Conservation (phyloP, 2,797 vertebrate species). For the Uromys caudimaculatus region DNA sequence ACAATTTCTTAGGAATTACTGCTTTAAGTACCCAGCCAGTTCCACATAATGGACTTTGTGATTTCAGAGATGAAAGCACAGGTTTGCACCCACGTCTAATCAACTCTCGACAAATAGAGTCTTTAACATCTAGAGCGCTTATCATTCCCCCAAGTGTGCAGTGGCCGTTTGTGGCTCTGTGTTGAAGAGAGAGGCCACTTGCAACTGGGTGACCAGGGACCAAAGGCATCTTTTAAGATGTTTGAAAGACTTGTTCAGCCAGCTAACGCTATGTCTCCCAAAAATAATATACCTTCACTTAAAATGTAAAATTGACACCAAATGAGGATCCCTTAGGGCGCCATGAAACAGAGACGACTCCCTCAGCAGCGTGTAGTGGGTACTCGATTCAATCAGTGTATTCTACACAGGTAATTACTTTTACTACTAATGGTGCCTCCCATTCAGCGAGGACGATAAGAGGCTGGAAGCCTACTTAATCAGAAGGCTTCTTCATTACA, state of each 20-base stretch:
- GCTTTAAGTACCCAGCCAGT: slow-evolving; percentile 6
- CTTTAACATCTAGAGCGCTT: slow-evolving; percentile 25
- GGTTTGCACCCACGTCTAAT: slow-evolving; percentile 2
- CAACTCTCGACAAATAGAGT: slow-evolving; percentile 49
- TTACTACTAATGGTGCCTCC: slow-evolving; percentile 95
- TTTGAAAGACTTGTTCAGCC: slow-evolving; percentile 74
- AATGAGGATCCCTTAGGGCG: slow-evolving; percentile 83
- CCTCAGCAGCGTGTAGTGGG: slow-evolving; percentile 87
- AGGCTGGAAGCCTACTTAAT: slow-evolving; percentile 94
- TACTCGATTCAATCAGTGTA: slow-evolving; percentile 90
- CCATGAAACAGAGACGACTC: slow-evolving; percentile 82
- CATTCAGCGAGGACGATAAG: slow-evolving; percentile 90
- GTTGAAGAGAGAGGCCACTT: slow-evolving; percentile 59
- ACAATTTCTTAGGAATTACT: slow-evolving; percentile 70
- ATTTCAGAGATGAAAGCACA: slow-evolving; percentile 60
- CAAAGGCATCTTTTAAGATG: slow-evolving; percentile 69
- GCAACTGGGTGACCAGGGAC: slow-evolving; percentile 60
- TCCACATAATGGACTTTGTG: slow-evolving; percentile 40
- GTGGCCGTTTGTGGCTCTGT: background rate
- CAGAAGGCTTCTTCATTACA: slow-evolving; percentile 94
- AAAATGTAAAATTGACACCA: slow-evolving; percentile 85
- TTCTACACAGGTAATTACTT: slow-evolving; percentile 93
- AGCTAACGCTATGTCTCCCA: slow-evolving; percentile 73
- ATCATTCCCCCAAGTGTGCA: background rate
- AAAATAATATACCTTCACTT: slow-evolving; percentile 82